Evolutionary conservation across 1,140 invertebrate genomes (phyloP), one percentile per base, ranked within the genome.

Genomic region (Ceratina japonica): DNA sequence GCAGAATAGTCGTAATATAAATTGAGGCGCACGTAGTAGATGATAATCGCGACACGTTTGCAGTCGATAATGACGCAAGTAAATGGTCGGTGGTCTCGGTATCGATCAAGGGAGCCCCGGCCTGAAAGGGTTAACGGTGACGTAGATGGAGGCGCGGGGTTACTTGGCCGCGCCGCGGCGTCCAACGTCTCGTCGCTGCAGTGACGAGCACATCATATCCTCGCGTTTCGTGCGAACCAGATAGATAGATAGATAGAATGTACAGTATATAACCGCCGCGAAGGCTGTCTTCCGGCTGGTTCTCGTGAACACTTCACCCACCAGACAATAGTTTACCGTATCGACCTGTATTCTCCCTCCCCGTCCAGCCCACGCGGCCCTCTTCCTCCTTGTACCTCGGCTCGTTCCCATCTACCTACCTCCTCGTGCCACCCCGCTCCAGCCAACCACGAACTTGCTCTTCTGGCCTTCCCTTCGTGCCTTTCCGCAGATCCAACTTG

Each of bases 311-410:
- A 87, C 86, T 89, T 89, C 83, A 87, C 82, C 84, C 87, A 84
- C 84, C 87, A 89, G 89, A 90, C 88, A 90, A 90, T 89, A 90
- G 89, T 89, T 90, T 89, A 89, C 87, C 89, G 89, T 90, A 90
- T 89, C 89, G 89, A 89, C 89, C 88, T 88, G 37, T 10, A 88
- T 75, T 81, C 83, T 70, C 66, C 64, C 69, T 51, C 49, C 64
- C 18, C 22, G 20, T 63, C 52, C 51, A 44, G 10, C 64, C 52
- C 16, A 24, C 10, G 13, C 49, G 22, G 24, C 58, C 44, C 37
- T 73, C 68, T 52, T 58, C 58, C 62, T 68, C 52, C 62, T 58
- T 54, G 73, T 56, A 44, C 37, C 37, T 44, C 37, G 37, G 37
- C 56, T 84, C 83, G 78, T 85, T 78, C 82, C 68, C 82, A 74